Base-by-base conservation (phyloP, 1,140 invertebrate genomes). In the Ridgeia piscesae region DNA sequence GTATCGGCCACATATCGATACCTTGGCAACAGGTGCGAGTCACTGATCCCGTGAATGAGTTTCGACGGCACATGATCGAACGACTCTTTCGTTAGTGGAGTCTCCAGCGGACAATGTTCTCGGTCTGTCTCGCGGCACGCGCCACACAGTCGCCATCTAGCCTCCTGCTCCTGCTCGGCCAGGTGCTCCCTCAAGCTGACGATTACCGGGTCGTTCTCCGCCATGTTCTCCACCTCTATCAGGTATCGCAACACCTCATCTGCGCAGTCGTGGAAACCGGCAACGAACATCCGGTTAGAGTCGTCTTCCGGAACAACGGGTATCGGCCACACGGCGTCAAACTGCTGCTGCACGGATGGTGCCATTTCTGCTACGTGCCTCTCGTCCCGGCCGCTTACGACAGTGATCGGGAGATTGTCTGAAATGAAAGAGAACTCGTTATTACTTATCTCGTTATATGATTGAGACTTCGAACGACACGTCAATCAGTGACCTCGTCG, bases 241-340 rank as follows among this genome's bases (percentile, higher is more conserved):
- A 96, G 94, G 92, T 95, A 96, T 34, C 95, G 94, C 11, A 96
- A 91, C 21, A 96, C 95, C 93, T 96, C 96, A 42, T 95, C 93
- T 93, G 95, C 95, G 93, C 96, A 96, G 91, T 96, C 95, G 91
- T 93, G 93, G 94, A 96, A 96, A 1, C 96, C 96, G 17, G 94
- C 94, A 9, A 94, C 77, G n/a, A 95, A 34, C 34, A 90, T 90
- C 89, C 58, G 58, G 58, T 77, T 77, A 31, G 58, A 17, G 58
- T 31, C 58, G 58, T 77, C 58, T 77, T 77, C 58, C 58, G 58
- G 58, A 77, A 77, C 11, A 77, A 77, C 58, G 58, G 58, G 58
- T 77, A 77, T 77, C 58, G 58, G 27, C 58, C 11, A 31, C 11
- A 1, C 58, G 2, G 58, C 4, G 58, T 77, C 58, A 31, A 1